Percentiles rank a stretch among this genome's conserved stretches.
Conservation (phyloP, 1,140 invertebrate species). For the Philopotamus ludificatus region DNA sequence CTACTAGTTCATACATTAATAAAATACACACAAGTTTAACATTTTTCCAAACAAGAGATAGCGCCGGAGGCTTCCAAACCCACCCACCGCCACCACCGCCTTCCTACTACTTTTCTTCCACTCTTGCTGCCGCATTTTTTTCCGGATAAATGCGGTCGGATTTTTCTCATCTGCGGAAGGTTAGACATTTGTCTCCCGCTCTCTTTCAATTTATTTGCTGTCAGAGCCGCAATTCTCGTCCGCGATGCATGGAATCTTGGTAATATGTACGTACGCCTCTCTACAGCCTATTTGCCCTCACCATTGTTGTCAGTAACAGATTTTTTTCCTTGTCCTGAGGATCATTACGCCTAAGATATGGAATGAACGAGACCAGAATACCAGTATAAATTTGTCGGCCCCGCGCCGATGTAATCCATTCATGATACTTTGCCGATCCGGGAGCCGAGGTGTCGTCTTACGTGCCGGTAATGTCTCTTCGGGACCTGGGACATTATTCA, state of each 20-base stretch:
- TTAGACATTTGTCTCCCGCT: slow-evolving; percentile 37
- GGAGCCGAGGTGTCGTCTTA: too few species aligned
- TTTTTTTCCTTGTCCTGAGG: slow-evolving; percentile 5
- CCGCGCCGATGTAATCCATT: too few species aligned
- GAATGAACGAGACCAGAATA: not conserved
- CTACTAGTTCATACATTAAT: not conserved
- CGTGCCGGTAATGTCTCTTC: too few species aligned
- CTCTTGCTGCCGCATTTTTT: not conserved
- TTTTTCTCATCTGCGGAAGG: slow-evolving; percentile 35
- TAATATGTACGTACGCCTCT: slow-evolving; percentile 2
- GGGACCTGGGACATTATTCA: too few species aligned
- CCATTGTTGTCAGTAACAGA: not conserved
- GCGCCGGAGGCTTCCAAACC: not conserved
- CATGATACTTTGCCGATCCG: too few species aligned
- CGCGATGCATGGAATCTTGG: not conserved
- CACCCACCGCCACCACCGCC: too few species aligned
- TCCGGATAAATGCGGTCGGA: slow-evolving; percentile 30
- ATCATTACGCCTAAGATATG: not conserved
- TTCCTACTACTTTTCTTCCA: not conserved
- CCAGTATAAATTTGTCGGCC: not conserved
- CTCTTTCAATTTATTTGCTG: slow-evolving; percentile 38
- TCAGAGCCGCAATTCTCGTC: slow-evolving; percentile 33
- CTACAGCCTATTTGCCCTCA: not conserved
- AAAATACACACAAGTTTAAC: not conserved
- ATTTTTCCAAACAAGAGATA: not conserved